Evolutionary conservation across 2,888 invertebrate species (phyloP).

Genomic region (Spilosoma lubricipeda): DNA sequence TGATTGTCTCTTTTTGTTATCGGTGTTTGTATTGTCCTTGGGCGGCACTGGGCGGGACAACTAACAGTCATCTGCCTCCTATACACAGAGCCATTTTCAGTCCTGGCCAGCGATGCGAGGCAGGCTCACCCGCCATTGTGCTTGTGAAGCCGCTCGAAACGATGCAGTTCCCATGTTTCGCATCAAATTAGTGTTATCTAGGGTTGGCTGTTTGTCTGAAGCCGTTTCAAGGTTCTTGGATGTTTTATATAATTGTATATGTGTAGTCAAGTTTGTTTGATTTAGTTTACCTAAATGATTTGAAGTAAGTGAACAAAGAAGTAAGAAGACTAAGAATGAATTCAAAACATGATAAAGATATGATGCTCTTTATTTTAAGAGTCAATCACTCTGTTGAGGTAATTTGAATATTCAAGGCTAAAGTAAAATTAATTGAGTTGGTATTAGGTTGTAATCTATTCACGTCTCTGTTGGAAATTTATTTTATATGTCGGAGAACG

Average conservation of each 20-base stretch:
- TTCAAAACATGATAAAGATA: not conserved
- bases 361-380: constrained; percentile 23
- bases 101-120: constrained; percentile 72
- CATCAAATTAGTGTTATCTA: constrained; percentile 65
- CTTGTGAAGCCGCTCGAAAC: constrained; percentile 79
- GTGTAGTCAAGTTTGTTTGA: not conserved
- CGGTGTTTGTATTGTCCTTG: constrained; percentile 47
- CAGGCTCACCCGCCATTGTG: constrained; percentile 82
- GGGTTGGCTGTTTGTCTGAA: constrained; percentile 47
- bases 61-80: constrained; percentile 35
- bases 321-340: not conserved
- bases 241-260: not conserved
- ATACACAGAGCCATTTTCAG: constrained; percentile 58
- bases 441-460: constrained; percentile 19
- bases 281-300: not conserved
- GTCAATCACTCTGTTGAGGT: constrained; percentile 30
- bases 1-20: constrained; percentile 30
- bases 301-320: not conserved
- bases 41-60: constrained; percentile 52
- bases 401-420: constrained; percentile 41
- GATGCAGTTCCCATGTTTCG: constrained; percentile 77
- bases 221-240: constrained; percentile 36
- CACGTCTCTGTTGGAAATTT: constrained; percentile 8
- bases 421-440: constrained; percentile 21
- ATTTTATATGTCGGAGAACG: too few species aligned